Percentiles rank a stretch among this genome's conserved stretches.
These are phyloP conservation scores for Podilymbus podiceps DNA, from an alignment of 2,113 vertebrate species.

Conservation along the genomic window DNA sequence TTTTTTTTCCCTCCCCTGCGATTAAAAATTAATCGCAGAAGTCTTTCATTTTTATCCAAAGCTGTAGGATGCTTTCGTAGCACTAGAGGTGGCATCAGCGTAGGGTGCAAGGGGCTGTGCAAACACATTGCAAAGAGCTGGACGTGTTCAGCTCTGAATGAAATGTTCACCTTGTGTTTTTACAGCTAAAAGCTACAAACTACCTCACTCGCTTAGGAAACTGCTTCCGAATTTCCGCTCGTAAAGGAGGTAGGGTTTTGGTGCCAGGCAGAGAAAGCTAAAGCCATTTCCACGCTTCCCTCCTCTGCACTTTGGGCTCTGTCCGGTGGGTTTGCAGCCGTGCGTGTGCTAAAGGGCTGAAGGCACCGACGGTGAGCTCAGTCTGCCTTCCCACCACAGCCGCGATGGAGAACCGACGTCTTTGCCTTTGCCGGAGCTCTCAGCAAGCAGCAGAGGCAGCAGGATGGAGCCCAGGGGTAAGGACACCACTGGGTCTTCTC, in stretches of 20 bases:
- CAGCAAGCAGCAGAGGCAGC: not conserved
- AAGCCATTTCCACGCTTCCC: not conserved
- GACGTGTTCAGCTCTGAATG: not conserved
- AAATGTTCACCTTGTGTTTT: not conserved
- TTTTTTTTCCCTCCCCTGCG: too few species aligned
- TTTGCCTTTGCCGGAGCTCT: not conserved
- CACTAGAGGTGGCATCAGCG: fast-evolving
- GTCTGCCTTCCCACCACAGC: not conserved
- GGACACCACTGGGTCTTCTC: not conserved
- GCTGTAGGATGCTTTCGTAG: not conserved
- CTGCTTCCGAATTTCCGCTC: not conserved
- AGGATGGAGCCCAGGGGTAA: not conserved
- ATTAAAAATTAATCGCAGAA: not conserved
- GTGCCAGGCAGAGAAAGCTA: not conserved
- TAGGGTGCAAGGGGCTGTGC: not conserved
- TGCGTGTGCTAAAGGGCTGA: not conserved
- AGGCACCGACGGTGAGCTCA: not conserved
- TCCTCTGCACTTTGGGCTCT: not conserved
- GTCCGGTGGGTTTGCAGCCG: not conserved
- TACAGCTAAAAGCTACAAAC: not conserved
- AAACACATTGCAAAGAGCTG: not conserved
- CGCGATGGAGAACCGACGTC: fast-evolving
- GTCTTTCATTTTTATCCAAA: fast-evolving
- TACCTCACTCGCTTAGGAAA: not conserved
- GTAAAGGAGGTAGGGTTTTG: fast-evolving